These are phyloP conservation scores for Formica exsecta DNA, from an alignment of 1,140 invertebrate species.

Conservation along the genomic window DNA sequence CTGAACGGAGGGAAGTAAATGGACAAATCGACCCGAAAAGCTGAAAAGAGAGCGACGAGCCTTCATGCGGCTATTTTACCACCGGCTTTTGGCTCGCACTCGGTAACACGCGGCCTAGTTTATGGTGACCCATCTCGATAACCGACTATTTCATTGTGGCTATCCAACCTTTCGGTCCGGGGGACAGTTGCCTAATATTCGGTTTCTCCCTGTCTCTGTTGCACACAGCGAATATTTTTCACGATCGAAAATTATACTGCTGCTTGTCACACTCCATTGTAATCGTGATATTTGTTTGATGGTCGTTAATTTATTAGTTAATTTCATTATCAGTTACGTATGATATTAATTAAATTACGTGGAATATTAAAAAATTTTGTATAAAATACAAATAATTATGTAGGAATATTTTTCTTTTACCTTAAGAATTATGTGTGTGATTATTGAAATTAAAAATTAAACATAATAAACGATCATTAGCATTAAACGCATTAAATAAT, in stretches of 20 bases:
- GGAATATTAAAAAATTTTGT: not conserved
- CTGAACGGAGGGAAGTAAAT: constrained; percentile 12
- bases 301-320: not conserved
- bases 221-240: not conserved
- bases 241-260: constrained; percentile 31
- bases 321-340: not conserved
- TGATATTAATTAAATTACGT: not conserved
- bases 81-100: constrained; percentile 35
- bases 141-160: constrained; percentile 56
- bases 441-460: not conserved
- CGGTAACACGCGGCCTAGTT: constrained; percentile 53
- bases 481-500: too few species aligned
- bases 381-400: too few species aligned
- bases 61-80: constrained; percentile 54
- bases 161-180: constrained; percentile 42
- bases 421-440: not conserved
- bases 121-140: constrained; percentile 62
- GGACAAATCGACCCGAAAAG: constrained; percentile 25
- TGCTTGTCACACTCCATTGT: not conserved
- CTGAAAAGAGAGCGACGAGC: constrained; percentile 36
- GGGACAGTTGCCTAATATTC: constrained; percentile 30
- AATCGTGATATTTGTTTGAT: not conserved
- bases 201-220: not conserved
- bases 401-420: not conserved
- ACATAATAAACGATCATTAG: too few species aligned